phyloP scores from a whole-genome alignment of 2,888 invertebrate genomes.

The Agrilus mali region DNA sequence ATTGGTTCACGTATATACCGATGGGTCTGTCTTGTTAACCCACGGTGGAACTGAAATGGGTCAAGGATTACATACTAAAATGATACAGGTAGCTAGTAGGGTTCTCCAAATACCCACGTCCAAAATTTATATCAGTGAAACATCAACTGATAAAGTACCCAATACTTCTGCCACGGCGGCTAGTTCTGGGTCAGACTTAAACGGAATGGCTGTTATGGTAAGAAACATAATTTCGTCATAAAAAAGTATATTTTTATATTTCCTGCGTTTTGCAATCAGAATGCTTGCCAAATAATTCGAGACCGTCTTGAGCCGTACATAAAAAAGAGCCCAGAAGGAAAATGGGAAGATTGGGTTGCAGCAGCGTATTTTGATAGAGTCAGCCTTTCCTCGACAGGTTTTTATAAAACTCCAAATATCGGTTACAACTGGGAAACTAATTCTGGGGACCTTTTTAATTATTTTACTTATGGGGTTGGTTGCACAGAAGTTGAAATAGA shows the following conservation, averaged over 20 bases:
- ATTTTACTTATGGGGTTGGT: constrained; percentile 78
- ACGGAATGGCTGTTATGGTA: constrained; percentile 79
- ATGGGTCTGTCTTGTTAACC: constrained; percentile 77
- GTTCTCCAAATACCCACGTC: constrained; percentile 55
- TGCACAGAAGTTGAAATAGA: constrained; percentile 87
- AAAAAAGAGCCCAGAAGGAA: constrained; percentile 58
- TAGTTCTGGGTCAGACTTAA: constrained; percentile 77
- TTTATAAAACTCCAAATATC: constrained; percentile 62
- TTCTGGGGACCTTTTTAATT: constrained; percentile 63
- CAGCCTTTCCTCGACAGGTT: constrained; percentile 72
- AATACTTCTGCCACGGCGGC: constrained; percentile 86
- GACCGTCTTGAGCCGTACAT: constrained; percentile 64
- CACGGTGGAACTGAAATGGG: constrained; percentile 98
- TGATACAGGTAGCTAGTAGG: constrained; percentile 80
- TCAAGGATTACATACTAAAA: constrained; percentile 91
- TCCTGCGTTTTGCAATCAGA: constrained; percentile 28
- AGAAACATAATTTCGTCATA: constrained; percentile 12
- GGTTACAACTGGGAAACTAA: constrained; percentile 59
- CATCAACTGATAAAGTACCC: constrained; percentile 81
- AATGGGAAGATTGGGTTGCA: constrained; percentile 75
- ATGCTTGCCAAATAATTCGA: constrained; percentile 66
- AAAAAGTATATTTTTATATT: background rate
- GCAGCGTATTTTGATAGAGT: constrained; percentile 66
- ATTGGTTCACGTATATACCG: constrained; percentile 71
- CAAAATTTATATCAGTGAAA: constrained; percentile 71